A percentile compares a stretch with the other conserved stretches of the same genome.
Evolutionary conservation across 1,140 invertebrate genomes (phyloP).

Genomic region (Papilio dardanus): DNA sequence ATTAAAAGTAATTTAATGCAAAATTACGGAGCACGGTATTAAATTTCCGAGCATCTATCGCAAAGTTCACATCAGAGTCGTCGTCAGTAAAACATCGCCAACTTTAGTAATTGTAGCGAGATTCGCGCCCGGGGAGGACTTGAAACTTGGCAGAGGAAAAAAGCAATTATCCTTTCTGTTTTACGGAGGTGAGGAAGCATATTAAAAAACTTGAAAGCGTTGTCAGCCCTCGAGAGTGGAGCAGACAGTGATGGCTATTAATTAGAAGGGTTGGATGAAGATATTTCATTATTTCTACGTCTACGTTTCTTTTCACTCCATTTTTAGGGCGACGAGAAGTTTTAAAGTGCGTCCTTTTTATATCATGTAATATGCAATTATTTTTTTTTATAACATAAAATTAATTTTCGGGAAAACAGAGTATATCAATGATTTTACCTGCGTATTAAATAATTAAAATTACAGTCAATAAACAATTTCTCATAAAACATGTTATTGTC

Average conservation of each 20-base stretch:
- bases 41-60: constrained; percentile 4
- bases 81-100: constrained; percentile 60
- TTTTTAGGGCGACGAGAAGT: constrained; percentile 41
- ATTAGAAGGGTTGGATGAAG: constrained; percentile 80
- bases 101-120: constrained; percentile 74
- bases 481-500: too few species aligned
- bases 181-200: constrained; percentile 79
- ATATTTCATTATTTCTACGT: constrained; percentile 76
- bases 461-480: too few species aligned
- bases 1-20: constrained; percentile 15
- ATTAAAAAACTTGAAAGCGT: constrained; percentile 81
- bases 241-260: constrained; percentile 81
- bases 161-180: constrained; percentile 80
- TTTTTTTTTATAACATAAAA: neutral
- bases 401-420: neutral
- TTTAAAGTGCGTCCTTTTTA: constrained; percentile 11
- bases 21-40: neutral
- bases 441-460: too few species aligned
- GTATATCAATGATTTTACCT: neutral
- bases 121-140: constrained; percentile 61
- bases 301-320: constrained; percentile 50
- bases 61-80: constrained; percentile 36
- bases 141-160: constrained; percentile 70
- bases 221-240: constrained; percentile 75
- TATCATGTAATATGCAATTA: neutral